Conservation (phyloP, 2,888 invertebrate species). For the Macrosiphum euphorbiae region DNA sequence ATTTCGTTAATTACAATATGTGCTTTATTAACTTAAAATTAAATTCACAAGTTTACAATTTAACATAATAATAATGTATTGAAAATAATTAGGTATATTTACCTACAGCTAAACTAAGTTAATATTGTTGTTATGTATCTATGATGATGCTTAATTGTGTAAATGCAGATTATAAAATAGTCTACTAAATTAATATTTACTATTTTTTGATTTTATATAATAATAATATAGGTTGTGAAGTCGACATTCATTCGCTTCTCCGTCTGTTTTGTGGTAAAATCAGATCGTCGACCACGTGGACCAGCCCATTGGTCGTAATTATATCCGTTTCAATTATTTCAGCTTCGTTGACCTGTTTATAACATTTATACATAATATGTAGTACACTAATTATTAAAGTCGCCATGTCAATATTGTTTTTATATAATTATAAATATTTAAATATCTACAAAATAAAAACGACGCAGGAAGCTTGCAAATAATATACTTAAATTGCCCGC, state of each 20-base stretch:
- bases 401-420: not conserved
- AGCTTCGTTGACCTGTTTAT: constrained; percentile 46
- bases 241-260: not conserved
- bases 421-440: not conserved
- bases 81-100: not conserved
- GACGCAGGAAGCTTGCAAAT: not conserved
- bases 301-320: constrained; percentile 51
- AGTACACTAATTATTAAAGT: not conserved
- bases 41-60: not conserved
- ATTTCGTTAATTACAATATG: not conserved
- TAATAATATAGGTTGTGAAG: not conserved
- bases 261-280: constrained; percentile 34
- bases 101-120: not conserved
- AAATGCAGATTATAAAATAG: not conserved
- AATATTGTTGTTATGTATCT: not conserved
- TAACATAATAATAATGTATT: not conserved
- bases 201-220: not conserved
- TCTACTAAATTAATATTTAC: not conserved
- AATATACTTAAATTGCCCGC: not conserved
- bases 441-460: not conserved
- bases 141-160: not conserved
- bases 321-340: constrained; percentile 52
- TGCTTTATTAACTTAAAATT: not conserved
- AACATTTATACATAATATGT: not conserved
- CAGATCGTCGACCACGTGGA: constrained; percentile 54